These are phyloP conservation scores for Squalus acanthias DNA, from an alignment of 2,797 vertebrate species.

Conservation along the genomic window DNA sequence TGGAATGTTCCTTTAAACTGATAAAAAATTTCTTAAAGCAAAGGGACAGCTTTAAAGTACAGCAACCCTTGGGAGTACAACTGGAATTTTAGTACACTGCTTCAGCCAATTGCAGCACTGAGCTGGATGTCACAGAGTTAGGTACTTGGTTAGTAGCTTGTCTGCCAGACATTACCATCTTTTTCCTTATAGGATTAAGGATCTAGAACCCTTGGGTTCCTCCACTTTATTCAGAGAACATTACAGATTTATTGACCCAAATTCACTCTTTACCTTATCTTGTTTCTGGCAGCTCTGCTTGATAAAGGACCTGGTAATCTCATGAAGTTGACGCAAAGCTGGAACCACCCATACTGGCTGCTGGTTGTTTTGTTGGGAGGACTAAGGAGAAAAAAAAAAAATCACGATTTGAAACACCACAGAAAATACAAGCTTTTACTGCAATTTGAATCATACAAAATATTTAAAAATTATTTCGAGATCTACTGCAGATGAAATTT, in stretches of 20 bases:
- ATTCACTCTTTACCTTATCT: constrained; percentile 80
- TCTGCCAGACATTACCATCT: background rate
- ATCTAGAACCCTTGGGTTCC: background rate
- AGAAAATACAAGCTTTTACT: background rate
- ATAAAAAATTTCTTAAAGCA: background rate
- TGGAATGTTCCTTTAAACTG: background rate
- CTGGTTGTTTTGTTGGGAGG: constrained; percentile 87
- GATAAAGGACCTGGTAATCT: constrained; percentile 96
- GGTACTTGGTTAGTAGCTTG: background rate
- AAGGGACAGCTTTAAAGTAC: background rate
- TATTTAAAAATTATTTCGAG: background rate
- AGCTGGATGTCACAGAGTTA: background rate
- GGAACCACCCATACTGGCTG: constrained; percentile 98
- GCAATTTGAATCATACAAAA: background rate
- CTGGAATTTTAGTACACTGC: background rate
- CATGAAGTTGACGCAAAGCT: constrained; percentile 90
- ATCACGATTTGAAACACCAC: constrained; percentile 42
- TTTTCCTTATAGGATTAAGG: background rate
- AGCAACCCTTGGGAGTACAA: background rate
- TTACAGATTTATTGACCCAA: background rate
- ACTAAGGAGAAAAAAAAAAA: constrained; percentile 63
- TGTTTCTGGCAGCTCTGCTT: constrained; percentile 99
- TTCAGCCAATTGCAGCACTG: background rate
- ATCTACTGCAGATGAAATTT: background rate
- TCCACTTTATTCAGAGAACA: background rate